Evolutionary conservation across 2,888 invertebrate species (phyloP), one percentile per base, ranked within the genome.

Genomic region (Trichogramma evanescens): DNA sequence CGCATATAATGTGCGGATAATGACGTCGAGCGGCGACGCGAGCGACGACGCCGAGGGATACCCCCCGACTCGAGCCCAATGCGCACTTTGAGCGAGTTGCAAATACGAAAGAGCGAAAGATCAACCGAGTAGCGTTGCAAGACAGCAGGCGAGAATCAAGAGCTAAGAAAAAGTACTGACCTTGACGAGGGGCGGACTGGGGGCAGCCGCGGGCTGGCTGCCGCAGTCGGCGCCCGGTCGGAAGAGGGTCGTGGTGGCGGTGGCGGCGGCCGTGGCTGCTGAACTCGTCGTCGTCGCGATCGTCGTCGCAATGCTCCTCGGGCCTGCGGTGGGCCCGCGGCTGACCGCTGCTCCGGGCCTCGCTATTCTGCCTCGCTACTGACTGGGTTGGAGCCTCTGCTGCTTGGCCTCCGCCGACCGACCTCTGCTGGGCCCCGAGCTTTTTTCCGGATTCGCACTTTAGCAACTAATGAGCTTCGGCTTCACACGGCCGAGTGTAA

Each of bases 391-490:
- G 43, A 50, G 59, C 50, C 56, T 57, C 26, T 26, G 26, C 26
- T 54, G 54, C 57, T 44, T 38, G 50, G 45, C 72, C 74, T 69
- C 73, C 74, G 70, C 75, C 73, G 73, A 26, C 26, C 26, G 76
- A 74, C 74, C 75, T 76, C 72, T 74, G 76, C 72, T 74, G 76
- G 76, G 77, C 77, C 74, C 76, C 77, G 77, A 26, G 26, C 26
- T 26, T 26, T 26, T 26, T 26, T 26, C 13, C 13, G n/a, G 13
- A 13, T 13, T 26, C 26, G 26, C 26, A 26, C 26, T 26, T 26
- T 26, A 26, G 26, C 26, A 26, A 26, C 26, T 26, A 26, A 26
- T 26, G 26, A 26, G 26, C 26, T 26, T 26, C 26, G 26, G 26
- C 26, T n/a, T n/a, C n/a, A 26, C 26, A 2, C 2, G 26, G 26